Conservation (phyloP, 2,888 invertebrate genomes). For the Dysmachus trigonus region DNA sequence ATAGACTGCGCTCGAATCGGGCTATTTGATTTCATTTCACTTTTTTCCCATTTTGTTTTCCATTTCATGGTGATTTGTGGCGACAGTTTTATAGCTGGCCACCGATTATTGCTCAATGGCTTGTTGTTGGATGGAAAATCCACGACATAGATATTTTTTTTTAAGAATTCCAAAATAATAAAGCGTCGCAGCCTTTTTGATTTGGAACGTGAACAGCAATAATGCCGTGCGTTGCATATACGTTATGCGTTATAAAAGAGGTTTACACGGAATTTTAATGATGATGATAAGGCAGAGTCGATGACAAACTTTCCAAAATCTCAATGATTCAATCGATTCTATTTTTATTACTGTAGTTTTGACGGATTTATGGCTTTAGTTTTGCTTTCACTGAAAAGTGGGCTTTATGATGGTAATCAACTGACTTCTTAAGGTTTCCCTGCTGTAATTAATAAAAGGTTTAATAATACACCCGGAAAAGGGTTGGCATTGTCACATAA, state of each 20-base stretch:
- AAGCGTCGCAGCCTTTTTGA: neutral
- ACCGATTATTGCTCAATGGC: conserved; percentile 39
- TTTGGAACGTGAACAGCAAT: neutral
- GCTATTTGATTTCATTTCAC: conserved; percentile 29
- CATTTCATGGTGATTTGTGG: conserved; percentile 38
- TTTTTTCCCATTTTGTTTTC: conserved; percentile 22
- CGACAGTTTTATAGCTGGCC: conserved; percentile 28
- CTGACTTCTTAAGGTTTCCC: neutral
- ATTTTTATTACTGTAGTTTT: neutral
- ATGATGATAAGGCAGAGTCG: neutral
- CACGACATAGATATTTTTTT: neutral
- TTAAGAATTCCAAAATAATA: neutral
- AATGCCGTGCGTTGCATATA: neutral
- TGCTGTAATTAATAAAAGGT: neutral
- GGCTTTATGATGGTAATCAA: neutral
- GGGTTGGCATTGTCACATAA: neutral
- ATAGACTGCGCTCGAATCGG: neutral
- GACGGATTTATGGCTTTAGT: neutral
- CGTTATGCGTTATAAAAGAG: neutral
- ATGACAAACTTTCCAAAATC: neutral
- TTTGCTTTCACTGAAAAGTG: neutral
- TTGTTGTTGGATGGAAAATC: conserved; percentile 20
- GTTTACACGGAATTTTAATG: neutral
- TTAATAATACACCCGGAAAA: neutral
- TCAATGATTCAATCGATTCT: neutral